Evolutionary conservation across 2,888 invertebrate species (phyloP), one percentile per base, ranked within the genome.

Genomic region (Sicus ferrugineus): DNA sequence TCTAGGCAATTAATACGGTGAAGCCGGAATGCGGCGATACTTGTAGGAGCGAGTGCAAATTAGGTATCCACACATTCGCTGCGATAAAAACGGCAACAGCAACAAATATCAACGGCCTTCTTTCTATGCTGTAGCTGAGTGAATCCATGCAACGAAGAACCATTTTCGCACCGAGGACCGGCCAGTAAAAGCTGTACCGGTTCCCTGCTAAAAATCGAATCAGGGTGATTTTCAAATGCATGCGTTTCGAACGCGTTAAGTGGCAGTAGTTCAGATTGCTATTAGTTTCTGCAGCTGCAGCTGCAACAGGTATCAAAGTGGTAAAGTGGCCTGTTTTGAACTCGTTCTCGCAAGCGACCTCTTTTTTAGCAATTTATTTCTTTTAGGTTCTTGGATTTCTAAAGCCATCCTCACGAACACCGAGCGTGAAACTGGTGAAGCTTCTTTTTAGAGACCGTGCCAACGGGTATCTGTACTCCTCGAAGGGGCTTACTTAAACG

Each of bases 151-250:
- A 7, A 42, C 9, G 42, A 7, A n/a, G n/a, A 21, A 16, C 21
- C 14, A 31, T 21, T 66, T 23, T 26, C 6, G 28, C 16, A 6
- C 23, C 14, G 30, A 56, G 11, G 54, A 56, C 21, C 56, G 54
- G 58, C 38, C 48, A 31, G 31, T 62, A 67, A 72, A 74, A 72
- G 34, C 16, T 65, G 75, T 77, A 76, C 78, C 78, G 77, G 78
- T 78, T 78, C 76, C 72, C 75, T 76, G 75, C 76, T 75, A 73
- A n/a, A n/a, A 77, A 76, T 72, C 70, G 67, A 77, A 77, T 75
- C 73, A 76, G 67, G 77, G 75, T 75, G 76, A 73, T 75, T 75
- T 74, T 71, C 69, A 73, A 71, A 72, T 73, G 72, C 72, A 70
- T 69, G 14, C 42, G 42, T 42, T 42, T 42, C 42, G 14, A 42